phyloP scores from a whole-genome alignment of 2,888 invertebrate species.

The Steromphala cineraria region DNA sequence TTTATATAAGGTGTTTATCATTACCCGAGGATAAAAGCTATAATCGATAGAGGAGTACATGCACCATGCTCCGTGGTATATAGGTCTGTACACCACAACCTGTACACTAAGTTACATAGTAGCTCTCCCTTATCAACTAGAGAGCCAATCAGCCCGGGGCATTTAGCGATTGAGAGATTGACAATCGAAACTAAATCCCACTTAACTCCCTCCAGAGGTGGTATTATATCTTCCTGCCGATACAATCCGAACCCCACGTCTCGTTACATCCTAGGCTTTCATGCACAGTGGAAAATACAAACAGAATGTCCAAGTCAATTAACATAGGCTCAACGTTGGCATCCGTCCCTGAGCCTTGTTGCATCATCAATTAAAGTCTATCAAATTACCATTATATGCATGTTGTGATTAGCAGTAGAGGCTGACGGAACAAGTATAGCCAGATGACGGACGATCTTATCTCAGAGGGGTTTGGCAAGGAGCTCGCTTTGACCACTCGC shows the following conservation, averaged over 20 bases:
- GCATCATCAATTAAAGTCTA: neutral
- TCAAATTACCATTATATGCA: neutral
- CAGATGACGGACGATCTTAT: neutral
- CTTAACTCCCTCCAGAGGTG: neutral
- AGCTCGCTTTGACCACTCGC: too few species aligned
- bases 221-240: neutral
- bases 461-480: too few species aligned
- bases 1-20: too few species aligned
- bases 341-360: neutral
- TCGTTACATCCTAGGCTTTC: neutral
- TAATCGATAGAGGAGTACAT: too few species aligned
- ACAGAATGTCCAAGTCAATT: neutral
- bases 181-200: neutral
- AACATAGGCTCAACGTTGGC: neutral
- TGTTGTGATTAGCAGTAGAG: neutral
- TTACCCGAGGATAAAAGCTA: too few species aligned
- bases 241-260: neutral
- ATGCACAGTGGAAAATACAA: neutral
- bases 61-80: neutral
- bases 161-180: neutral
- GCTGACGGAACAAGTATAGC: neutral
- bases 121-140: neutral
- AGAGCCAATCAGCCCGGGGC: neutral
- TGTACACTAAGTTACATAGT: neutral
- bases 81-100: neutral